Base-by-base conservation (phyloP, 2,888 invertebrate genomes). In the Tinea trinotella region DNA sequence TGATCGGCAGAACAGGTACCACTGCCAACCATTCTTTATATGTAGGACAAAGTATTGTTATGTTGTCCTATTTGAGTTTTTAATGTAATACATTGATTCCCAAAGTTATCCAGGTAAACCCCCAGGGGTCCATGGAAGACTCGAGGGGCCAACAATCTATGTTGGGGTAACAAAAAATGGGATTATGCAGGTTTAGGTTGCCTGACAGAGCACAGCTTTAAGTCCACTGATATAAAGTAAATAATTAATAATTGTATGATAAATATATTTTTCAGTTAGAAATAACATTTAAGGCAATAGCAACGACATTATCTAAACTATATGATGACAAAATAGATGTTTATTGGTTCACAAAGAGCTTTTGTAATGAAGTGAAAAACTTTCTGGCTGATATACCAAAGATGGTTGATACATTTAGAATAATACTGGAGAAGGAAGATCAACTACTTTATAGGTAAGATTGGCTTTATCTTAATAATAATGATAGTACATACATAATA, bases 341-440 rank as follows among this genome's bases (percentile, higher is more conserved):
- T 0, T 96, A 94, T 79, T 96, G 95, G 94, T 80, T 96, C 49
- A 88, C 93, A 0, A 92, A 92, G 67, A 91, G 90, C 15, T 91
- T 96, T 62, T 91, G 92, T 56, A 89, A 90, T 56, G 88, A 91
- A 52, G 90, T 93, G 2, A 83, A 88, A 40, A 89, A 88, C 61
- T 90, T 92, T 69, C 88, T 90, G 61, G 86, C 87, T 48, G 92
- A 93, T 59, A 76, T 91, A 17, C 80, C 83, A 0, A 90, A 90
- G 59, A 71, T 94, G 3, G 89, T 90, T 59, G 92, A 93, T 56
- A 87, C 89, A 2, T 90, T 92, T 10, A 88, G 85, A 52, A 85
- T 75, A 24, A 82, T 93, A 68, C 73, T 97, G 9, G 92, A 92
- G 67, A 92, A 92, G 60, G 95, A 96, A 70, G 96, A 96, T 66